Evolutionary conservation across 2,888 invertebrate species (phyloP), one percentile per base, ranked within the genome.

Genomic region (Epinotia demarniana): DNA sequence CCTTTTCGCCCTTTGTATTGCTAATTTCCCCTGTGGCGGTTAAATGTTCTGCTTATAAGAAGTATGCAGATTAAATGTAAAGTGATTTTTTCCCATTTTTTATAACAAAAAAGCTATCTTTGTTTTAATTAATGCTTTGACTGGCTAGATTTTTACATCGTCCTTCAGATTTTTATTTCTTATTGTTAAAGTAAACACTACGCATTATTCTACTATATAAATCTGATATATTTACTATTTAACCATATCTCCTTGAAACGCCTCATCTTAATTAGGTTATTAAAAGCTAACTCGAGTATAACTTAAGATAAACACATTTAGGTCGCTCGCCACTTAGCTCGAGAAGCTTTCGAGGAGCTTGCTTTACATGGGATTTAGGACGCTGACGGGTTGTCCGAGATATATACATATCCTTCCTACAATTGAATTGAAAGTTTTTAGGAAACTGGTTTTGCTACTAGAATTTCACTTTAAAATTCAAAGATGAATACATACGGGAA

Each of bases 11-110:
- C 70, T 53, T 72, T 75, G 75, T 67, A 18, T 57, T 67, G 67
- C 60, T 18, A 46, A 75, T 75, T 72, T 75, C 67, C 75, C 71
- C n/a, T 57, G 75, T 18, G 75, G 57, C 33, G 66, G 55, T 9
- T 23, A 55, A 75, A 64, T 75, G 60, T n/a, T 16, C 60, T 43
- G 64, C 70, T 74, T 58, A 46, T 64, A 66, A 60, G 64, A 60
- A 60, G 33, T n/a, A 66, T 49, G 55, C 46, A 74, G 57, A 74
- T 64, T 39, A n/a, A 43, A 71, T 60, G 13, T 53, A 53, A 60
- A 23, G 16, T 19, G n/a, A 60, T 23, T 72, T 72, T 23, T 3
- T 72, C 27, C 19, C n/a, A 43, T 5, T 16, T 23, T 46, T 23
- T 5, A 13, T 3, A 9, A 55, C 27, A 19, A 6, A 18, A 18